Evolutionary conservation across 1,140 invertebrate species (phyloP), one percentile per base, ranked within the genome.

Genomic region (Myzus persicae): DNA sequence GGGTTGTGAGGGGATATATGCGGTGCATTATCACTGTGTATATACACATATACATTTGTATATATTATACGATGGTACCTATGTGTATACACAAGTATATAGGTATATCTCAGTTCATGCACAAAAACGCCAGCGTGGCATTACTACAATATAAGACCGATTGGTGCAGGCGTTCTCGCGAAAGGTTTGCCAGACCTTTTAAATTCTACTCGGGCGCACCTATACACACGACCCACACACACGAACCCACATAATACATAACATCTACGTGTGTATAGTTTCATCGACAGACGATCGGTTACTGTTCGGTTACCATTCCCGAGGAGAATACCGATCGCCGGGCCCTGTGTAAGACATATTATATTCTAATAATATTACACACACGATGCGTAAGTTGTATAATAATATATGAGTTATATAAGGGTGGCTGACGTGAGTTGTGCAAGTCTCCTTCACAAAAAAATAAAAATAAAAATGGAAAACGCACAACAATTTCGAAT

Each of bases 101-200:
- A 67, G 9, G 59, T 67, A n/a, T 67, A 67, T 59, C 11, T 20
- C 26, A n/a, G 31, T n/a, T n/a, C 59, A n/a, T 18, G 59, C 59
- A 76, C 59, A 76, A 76, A 76, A 76, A 76, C 20, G 59, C 59
- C 59, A 76, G 59, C 59, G 59, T 76, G 59, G 31, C 59, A 76
- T 76, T 76, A 76, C 31, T 76, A 76, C 59, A 76, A 76, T 76
- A n/a, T 76, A 76, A 76, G 59, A 76, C 59, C 59, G 59, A 76
- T 76, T 76, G 59, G 31, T 76, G 20, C 48, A 22, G n/a, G 31
- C 14, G 31, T 31, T 76, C 59, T 76, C 31, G 59, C 11, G 14
- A 76, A 76, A 76, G 59, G 31, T 76, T 76, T 76, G 59, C 59
- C 59, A 76, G 59, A 76, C 31, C 59, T 76, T 76, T 76, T 76